Evolutionary conservation across 2,888 invertebrate genomes (phyloP), one percentile per base, ranked within the genome.

Genomic region (Drosophila stalkeri): DNA sequence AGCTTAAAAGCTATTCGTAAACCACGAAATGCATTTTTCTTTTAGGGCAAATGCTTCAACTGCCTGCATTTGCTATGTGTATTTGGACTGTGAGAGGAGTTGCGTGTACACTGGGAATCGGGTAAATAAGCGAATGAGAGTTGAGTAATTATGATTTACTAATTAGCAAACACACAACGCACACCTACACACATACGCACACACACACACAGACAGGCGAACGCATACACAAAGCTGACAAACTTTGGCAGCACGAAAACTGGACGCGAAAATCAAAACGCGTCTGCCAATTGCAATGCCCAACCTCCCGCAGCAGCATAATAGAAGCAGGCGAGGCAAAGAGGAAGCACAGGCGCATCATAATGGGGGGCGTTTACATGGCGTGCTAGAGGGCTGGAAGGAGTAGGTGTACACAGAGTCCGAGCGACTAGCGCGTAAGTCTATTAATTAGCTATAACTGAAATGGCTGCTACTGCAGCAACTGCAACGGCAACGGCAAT

Each of bases 91-190:
- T 41, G 18, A 20, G 27, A 12, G 16, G 12, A 31, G 27, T 11
- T 41, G 46, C 43, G 31, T 20, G 33, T 46, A 41, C 37, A 39
- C 27, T 56, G 64, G 54, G 39, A 60, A 75, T 66, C 49, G 76
- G 47, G 35, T 76, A 83, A 86, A 81, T 86, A 86, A 72, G 86
- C 77, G 81, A 84, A 84, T 89, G 81, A 66, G 75, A 86, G 84
- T 76, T 85, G 77, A 84, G 85, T 85, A 85, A 86, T 86, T 86
- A 89, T 89, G 90, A 89, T 89, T 86, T 86, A 80, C 86, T 86
- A 86, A 86, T 86, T 86, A 85, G 88, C 82, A 86, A 86, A 89
- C 82, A 78, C 62, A 49, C 69, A 49, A 46, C 18, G 31, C 57
- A 44, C 56, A 27, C 43, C 51, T 23, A n/a, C 41, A 43, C 18